Evolutionary conservation across 2,888 invertebrate genomes (phyloP), one percentile per base, ranked within the genome.

Genomic region (Laothoe populi): DNA sequence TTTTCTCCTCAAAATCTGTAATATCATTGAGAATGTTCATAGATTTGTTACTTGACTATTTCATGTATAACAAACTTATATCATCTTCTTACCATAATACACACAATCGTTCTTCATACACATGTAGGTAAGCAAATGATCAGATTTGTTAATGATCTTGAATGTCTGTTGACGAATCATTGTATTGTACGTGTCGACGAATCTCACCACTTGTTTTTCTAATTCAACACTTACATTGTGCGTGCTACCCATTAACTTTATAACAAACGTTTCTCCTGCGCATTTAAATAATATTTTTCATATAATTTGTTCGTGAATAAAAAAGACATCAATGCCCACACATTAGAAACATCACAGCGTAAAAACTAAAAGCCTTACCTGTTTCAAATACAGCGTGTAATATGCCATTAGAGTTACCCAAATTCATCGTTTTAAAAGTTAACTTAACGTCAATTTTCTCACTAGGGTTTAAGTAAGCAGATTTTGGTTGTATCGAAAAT

Each of bases 121-220:
- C 70, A 92, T 86, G 69, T 93, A 95, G 0, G 92, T 88, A 1
- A 95, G 82, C 4, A 88, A 45, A 67, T 93, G 90, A 31, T 93
- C 79, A 13, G 95, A 94, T 65, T 91, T 91, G 73, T 95, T 95
- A 16, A 78, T 78, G 57, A 95, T 86, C 67, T 90, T 92, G 23
- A 95, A 78, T 0, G 81, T 83, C 66, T 89, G 87, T 62, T 93
- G 91, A 13, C 92, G 89, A 57, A 92, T 89, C 81, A 95, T 85
- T 4, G 94, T 94, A 61, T 95, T 90, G 70, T 89, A 95, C 0
- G 95, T 95, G 53, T 94, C 93, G 3, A 89, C 83, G 71, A 95
- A 94, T 66, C 88, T 73, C 0, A 95, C 78, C 0, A 84, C 82
- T 45, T 88, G 78, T 62, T 91, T 92, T 62, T 94, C 93, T 13